phyloP scores from a whole-genome alignment of 2,888 invertebrate species.

The Agrochola lota region DNA sequence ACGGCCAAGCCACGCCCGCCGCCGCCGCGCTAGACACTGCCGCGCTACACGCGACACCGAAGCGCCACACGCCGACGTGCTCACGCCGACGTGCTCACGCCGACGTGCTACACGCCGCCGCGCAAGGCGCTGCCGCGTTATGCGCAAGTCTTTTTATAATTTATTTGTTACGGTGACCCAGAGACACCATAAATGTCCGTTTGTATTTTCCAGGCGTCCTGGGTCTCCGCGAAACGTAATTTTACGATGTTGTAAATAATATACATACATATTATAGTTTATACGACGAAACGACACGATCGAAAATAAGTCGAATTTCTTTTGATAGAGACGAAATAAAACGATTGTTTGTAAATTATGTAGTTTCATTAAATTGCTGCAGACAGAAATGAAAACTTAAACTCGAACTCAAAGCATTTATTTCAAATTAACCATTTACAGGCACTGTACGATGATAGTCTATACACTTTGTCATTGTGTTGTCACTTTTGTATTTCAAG shows the following conservation, averaged over 20 bases:
- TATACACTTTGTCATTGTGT: no score
- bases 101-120: conserved; percentile 66
- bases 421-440: no score
- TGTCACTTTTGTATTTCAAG: no score
- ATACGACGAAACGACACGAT: conserved; percentile 85
- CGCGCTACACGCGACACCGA: conserved; percentile 87
- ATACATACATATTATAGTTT: conserved; percentile 85
- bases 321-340: conserved; percentile 89
- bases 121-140: conserved; percentile 61
- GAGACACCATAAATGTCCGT: conserved; percentile 63
- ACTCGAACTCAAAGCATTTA: no score
- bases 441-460: no score
- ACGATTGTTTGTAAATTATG: conserved; percentile 81
- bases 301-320: conserved; percentile 88
- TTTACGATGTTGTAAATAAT: conserved; percentile 80
- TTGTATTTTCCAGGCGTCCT: conserved; percentile 66
- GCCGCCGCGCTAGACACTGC: conserved; percentile 84
- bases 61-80: conserved; percentile 61
- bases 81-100: conserved; percentile 76
- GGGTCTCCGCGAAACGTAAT: conserved; percentile 67
- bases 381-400: neutral
- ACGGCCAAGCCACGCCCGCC: conserved; percentile 94
- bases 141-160: conserved; percentile 60
- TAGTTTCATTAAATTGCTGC: conserved; percentile 28
- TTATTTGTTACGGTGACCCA: conserved; percentile 67